phyloP scores from a whole-genome alignment of 2,888 invertebrate species.

The Phaedon cochleariae region DNA sequence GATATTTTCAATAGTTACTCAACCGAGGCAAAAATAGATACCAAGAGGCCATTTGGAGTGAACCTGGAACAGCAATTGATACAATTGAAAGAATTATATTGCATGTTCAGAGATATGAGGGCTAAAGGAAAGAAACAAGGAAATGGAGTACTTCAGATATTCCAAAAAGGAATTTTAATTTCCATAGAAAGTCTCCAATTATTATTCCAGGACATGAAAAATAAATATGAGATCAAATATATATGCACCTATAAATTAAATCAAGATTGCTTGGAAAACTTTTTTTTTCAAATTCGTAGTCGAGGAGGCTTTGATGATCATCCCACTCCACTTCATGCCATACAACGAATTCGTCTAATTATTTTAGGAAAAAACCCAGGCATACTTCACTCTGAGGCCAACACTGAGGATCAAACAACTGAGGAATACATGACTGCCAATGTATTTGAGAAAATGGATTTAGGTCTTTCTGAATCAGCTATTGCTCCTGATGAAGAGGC shows the following conservation, averaged over 20 bases:
- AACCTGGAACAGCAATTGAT: background rate
- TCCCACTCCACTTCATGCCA: background rate
- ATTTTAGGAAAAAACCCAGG: conserved; percentile 1
- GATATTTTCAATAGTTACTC: background rate
- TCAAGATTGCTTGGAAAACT: background rate
- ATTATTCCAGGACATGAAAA: background rate
- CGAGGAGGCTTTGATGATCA: background rate
- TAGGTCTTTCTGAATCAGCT: too few species aligned
- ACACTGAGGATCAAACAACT: too few species aligned
- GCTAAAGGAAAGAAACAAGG: background rate
- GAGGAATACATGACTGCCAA: too few species aligned
- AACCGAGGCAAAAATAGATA: background rate
- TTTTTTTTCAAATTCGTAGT: background rate
- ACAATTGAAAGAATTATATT: background rate
- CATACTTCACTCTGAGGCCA: background rate
- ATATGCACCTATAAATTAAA: too few species aligned
- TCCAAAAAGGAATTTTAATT: background rate
- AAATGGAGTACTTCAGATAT: background rate
- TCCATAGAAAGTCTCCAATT: background rate
- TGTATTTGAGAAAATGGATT: too few species aligned
- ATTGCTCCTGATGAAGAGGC: too few species aligned
- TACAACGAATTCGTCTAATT: background rate
- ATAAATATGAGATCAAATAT: background rate
- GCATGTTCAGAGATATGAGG: background rate
- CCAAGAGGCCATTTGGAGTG: background rate